These are phyloP conservation scores for Notocelia uddmanniana DNA, from an alignment of 2,888 invertebrate species.

Conservation along the genomic window DNA sequence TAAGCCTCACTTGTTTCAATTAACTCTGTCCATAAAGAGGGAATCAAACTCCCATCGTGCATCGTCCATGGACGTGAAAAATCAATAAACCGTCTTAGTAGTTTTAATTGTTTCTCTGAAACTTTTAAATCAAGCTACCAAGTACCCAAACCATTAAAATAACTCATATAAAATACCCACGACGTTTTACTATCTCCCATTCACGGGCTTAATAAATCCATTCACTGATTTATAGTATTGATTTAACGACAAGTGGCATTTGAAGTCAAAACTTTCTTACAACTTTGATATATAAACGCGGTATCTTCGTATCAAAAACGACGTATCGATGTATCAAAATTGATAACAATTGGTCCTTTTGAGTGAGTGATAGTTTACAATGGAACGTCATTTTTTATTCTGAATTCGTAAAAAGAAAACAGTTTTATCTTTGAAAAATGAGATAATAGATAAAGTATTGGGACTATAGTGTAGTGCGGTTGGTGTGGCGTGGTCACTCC, in stretches of 20 bases:
- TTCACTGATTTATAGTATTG: conserved; percentile 76
- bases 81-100: conserved; percentile 16
- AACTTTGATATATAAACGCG: conserved; percentile 43
- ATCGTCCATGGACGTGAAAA: no score
- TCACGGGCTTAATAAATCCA: conserved; percentile 45
- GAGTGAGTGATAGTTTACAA: conserved; percentile 36
- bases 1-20: neutral
- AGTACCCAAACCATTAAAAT: conserved; percentile 31
- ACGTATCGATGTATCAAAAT: conserved; percentile 53
- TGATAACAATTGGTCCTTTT: conserved; percentile 11
- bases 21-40: neutral
- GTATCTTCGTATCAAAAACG: conserved; percentile 56
- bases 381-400: conserved; percentile 46
- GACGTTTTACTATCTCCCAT: conserved; percentile 43
- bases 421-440: conserved; percentile 75
- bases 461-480: conserved; percentile 46
- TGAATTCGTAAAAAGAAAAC: conserved; percentile 53
- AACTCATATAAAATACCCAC: conserved; percentile 44
- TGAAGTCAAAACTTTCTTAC: conserved; percentile 45
- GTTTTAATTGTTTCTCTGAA: conserved; percentile 26
- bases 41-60: neutral
- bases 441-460: conserved; percentile 72
- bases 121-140: conserved; percentile 30
- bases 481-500: conserved; percentile 28
- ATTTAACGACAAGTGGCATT: conserved; percentile 69